A percentile compares a stretch with the other conserved stretches of the same genome.
phyloP scores from a whole-genome alignment of 2,797 vertebrate genomes.

The Pseudochromis fuscus region DNA sequence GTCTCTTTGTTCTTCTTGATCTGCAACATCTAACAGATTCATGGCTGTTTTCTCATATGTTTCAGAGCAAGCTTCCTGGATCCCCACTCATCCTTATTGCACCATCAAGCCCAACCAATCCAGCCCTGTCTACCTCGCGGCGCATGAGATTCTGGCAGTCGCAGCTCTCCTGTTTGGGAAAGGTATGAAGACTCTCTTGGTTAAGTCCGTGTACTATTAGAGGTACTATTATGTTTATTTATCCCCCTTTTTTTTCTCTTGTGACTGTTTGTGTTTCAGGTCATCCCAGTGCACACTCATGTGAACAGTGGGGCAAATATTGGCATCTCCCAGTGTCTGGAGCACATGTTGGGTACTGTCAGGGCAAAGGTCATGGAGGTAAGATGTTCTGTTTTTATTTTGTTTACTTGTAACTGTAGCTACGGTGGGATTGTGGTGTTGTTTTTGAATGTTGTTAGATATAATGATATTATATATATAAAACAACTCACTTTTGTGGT shows the following conservation, averaged over 20 bases:
- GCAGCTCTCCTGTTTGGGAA: slow-evolving; percentile 96
- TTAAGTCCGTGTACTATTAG: too few species aligned
- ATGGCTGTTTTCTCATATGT: slow-evolving; percentile 28
- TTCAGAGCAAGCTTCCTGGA: slow-evolving; percentile 95
- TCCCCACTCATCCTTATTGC: slow-evolving; percentile 96
- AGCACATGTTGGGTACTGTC: slow-evolving; percentile 94
- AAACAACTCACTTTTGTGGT: too few species aligned
- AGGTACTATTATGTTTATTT: not conserved
- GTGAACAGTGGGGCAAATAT: slow-evolving; percentile 90
- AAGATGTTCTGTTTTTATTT: slow-evolving; percentile 26
- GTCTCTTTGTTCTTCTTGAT: not conserved
- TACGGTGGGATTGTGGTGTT: not conserved
- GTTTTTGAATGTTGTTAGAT: not conserved
- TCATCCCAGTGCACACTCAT: slow-evolving; percentile 93
- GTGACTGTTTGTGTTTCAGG: slow-evolving; percentile 79
- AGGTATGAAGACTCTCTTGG: slow-evolving; percentile 81
- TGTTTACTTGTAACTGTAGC: not conserved
- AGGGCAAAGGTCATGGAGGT: slow-evolving; percentile 97
- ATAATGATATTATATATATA: too few species aligned
- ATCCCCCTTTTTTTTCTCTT: not conserved
- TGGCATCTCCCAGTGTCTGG: slow-evolving; percentile 93
- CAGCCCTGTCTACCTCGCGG: slow-evolving; percentile 90
- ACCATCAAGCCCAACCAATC: slow-evolving; percentile 92
- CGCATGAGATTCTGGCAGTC: slow-evolving; percentile 99
- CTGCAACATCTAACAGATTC: not conserved